Percentiles rank a stretch among this genome's conserved stretches.
Evolutionary conservation across 1,140 invertebrate species (phyloP).

Genomic region (Oscheius sp.): DNA sequence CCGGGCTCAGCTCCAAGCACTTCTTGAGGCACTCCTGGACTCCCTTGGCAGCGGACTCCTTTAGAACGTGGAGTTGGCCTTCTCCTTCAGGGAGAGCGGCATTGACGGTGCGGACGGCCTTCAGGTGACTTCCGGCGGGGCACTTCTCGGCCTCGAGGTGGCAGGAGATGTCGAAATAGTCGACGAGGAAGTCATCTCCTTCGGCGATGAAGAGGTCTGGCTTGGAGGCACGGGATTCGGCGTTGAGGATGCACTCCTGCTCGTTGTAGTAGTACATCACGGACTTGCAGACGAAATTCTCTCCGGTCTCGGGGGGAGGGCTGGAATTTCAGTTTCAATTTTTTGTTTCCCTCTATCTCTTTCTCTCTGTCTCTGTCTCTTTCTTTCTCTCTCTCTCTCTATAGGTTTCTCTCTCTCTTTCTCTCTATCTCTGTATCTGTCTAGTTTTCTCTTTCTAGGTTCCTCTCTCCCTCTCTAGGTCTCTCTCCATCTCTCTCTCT

Average conservation of each 20-base stretch:
- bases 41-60: slow-evolving; percentile 31
- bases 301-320: slow-evolving; percentile 59
- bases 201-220: slow-evolving; percentile 61
- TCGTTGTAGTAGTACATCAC: slow-evolving; percentile 61
- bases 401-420: too few relatives aligned
- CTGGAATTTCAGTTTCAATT: slow-evolving; percentile 35
- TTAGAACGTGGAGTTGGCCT: slow-evolving; percentile 54
- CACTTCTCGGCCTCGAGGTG: slow-evolving; percentile 54
- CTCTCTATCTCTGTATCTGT: background rate
- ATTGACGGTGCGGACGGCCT: slow-evolving; percentile 52
- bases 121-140: slow-evolving; percentile 47
- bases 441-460: too few relatives aligned
- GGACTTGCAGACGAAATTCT: slow-evolving; percentile 60
- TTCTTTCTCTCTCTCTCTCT: too few relatives aligned
- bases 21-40: slow-evolving; percentile 52
- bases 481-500: too few relatives aligned
- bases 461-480: too few relatives aligned
- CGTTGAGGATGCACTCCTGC: slow-evolving; percentile 60
- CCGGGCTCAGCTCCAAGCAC: slow-evolving; percentile 51
- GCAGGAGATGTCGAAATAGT: slow-evolving; percentile 61
- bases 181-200: slow-evolving; percentile 59
- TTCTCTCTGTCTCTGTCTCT: too few relatives aligned
- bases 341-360: background rate
- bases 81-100: slow-evolving; percentile 58
- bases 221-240: slow-evolving; percentile 56